These are phyloP conservation scores for Drosophila azteca DNA, from an alignment of 1,140 invertebrate genomes.

Conservation along the genomic window DNA sequence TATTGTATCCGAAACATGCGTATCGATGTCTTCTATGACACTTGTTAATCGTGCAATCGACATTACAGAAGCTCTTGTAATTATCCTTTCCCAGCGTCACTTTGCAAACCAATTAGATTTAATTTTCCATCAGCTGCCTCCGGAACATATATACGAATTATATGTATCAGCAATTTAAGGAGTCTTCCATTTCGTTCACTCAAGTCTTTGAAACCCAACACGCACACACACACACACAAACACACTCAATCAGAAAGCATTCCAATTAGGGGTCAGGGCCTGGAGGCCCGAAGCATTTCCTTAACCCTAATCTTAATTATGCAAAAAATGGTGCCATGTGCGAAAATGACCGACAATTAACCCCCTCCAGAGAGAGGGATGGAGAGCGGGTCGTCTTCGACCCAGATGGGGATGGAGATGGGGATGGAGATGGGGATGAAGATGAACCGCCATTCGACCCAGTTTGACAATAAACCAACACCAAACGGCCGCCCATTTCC, in stretches of 20 bases:
- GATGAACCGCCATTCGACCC: slow-evolving; percentile 19
- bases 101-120: slow-evolving; percentile 6
- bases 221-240: no score
- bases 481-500: slow-evolving; percentile 46
- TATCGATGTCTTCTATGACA: no score
- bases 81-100: no score
- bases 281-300: slow-evolving; percentile 16
- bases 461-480: slow-evolving; percentile 58
- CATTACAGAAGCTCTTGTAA: no score
- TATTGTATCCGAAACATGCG: no score
- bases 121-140: slow-evolving; percentile 7
- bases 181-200: slow-evolving; percentile 15
- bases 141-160: slow-evolving; percentile 3
- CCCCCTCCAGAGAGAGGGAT: slow-evolving; percentile 30
- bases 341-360: slow-evolving; percentile 63
- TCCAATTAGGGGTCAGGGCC: slow-evolving; percentile 58
- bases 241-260: slow-evolving; percentile 43
- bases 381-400: not conserved
- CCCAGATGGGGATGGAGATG: not conserved
- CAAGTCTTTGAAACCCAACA: slow-evolving; percentile 28
- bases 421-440: slow-evolving; percentile 7
- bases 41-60: no score
- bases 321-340: slow-evolving; percentile 62
- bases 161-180: slow-evolving; percentile 7
- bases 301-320: slow-evolving; percentile 73